Conservation (phyloP, 2,888 invertebrate genomes). For the Hirtodrosophila duncani region DNA sequence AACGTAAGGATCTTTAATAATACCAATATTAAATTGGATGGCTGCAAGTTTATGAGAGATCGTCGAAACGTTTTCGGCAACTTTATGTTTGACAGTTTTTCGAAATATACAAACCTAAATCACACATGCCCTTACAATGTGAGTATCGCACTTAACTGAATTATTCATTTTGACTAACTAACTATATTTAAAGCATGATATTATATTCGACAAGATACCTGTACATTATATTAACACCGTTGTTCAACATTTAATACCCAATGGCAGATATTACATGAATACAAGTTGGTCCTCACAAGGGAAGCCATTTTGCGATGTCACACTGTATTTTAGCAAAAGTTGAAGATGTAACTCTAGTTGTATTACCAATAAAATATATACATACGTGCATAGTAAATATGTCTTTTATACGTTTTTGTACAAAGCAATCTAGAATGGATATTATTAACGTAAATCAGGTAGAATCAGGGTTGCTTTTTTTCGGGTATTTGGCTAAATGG, state of each 20-base stretch:
- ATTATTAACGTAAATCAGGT: too few relatives aligned
- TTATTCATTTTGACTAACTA: neutral
- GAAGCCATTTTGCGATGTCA: neutral
- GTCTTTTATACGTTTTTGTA: too few relatives aligned
- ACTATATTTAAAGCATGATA: constrained; percentile 26
- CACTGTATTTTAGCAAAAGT: constrained; percentile 34
- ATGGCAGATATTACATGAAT: constrained; percentile 36
- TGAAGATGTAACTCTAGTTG: too few relatives aligned
- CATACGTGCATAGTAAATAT: too few relatives aligned
- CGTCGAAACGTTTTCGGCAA: constrained; percentile 33
- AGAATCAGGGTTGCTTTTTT: too few relatives aligned
- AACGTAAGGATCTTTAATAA: constrained; percentile 11
- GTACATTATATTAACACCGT: constrained; percentile 29
- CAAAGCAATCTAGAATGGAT: too few relatives aligned
- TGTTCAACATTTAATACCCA: constrained; percentile 22
- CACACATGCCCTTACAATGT: constrained; percentile 45
- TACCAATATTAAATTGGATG: constrained; percentile 17
- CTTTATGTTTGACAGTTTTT: constrained; percentile 7
- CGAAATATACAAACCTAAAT: constrained; percentile 30
- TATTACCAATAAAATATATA: neutral
- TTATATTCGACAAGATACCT: constrained; percentile 42
- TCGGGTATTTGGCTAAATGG: too few relatives aligned
- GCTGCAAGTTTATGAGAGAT: constrained; percentile 26
- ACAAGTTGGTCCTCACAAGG: constrained; percentile 7
- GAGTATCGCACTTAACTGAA: constrained; percentile 8